phyloP scores from a whole-genome alignment of 2,113 vertebrate genomes.

The Gnathochromis pfefferi region DNA sequence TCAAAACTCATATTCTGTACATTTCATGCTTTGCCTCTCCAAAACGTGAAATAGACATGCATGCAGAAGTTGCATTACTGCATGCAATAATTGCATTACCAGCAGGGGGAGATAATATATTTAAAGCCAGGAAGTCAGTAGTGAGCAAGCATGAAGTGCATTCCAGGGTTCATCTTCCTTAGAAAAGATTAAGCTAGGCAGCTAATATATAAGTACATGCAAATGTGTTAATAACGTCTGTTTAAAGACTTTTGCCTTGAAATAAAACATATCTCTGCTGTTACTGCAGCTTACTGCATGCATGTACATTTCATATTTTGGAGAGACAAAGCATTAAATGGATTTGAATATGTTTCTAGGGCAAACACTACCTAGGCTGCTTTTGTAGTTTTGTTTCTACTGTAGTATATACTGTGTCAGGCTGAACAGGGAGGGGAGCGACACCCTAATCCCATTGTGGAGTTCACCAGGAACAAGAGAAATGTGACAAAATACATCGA shows the following conservation, averaged over 20 bases:
- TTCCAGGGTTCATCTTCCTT: neutral
- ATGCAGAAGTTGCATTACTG: neutral
- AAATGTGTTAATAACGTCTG: neutral
- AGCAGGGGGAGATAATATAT: neutral
- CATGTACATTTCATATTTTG: neutral
- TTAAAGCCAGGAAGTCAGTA: neutral
- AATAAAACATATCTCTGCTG: neutral
- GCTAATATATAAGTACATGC: fast-evolving
- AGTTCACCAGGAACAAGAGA: neutral
- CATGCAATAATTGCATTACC: neutral
- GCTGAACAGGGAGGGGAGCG: neutral
- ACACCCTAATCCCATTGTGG: neutral
- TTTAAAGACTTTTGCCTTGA: neutral
- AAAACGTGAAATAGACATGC: neutral
- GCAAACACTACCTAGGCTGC: neutral
- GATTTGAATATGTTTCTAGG: neutral
- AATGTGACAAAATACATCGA: neutral
- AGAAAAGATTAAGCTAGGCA: neutral
- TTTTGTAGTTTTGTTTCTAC: neutral
- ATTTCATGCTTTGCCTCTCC: neutral
- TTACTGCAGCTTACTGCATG: neutral
- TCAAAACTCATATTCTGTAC: neutral
- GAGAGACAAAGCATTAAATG: neutral
- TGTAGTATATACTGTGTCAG: neutral
- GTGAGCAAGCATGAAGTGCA: neutral